Evolutionary conservation across 2,797 vertebrate species (phyloP).

Genomic region (Erethizon dorsatum): DNA sequence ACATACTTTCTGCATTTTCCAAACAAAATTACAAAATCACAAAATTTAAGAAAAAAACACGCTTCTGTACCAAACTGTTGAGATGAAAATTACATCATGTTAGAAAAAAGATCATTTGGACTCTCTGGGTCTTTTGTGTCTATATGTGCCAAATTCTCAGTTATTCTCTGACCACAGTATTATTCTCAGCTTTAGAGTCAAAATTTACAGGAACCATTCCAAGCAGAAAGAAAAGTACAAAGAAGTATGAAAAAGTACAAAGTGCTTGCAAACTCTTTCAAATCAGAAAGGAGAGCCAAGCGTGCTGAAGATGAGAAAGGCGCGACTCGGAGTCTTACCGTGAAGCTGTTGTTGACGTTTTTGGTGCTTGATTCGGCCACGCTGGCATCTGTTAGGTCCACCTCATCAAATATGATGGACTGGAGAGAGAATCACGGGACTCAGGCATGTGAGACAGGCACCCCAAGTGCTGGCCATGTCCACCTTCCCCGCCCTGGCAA

Average conservation of each 20-base stretch:
- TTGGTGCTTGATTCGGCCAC: conserved; percentile 99
- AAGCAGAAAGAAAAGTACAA: conserved; percentile 20
- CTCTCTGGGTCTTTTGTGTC: neutral
- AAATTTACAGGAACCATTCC: conserved; percentile 34
- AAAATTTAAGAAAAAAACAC: conserved; percentile 11
- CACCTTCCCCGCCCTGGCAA: neutral
- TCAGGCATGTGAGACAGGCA: neutral
- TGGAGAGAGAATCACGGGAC: conserved; percentile 84
- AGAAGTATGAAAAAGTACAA: neutral
- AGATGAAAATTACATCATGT: neutral
- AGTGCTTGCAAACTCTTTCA: neutral
- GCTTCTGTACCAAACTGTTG: neutral
- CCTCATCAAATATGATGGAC: conserved; percentile 99
- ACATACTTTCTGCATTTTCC: conserved; percentile 16
- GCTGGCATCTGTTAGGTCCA: conserved; percentile 97
- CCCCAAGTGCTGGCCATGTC: neutral
- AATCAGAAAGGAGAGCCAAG: neutral
- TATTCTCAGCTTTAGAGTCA: conserved; percentile 24
- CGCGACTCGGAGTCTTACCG: conserved; percentile 90
- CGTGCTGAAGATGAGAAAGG: neutral
- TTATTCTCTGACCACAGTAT: neutral
- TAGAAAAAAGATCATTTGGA: neutral
- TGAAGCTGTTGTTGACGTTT: conserved; percentile 99
- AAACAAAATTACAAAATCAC: conserved; percentile 29
- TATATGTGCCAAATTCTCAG: conserved; percentile 29